Base-by-base conservation (phyloP, 1,140 invertebrate species). In the Cyrtorhinus lividipennis region DNA sequence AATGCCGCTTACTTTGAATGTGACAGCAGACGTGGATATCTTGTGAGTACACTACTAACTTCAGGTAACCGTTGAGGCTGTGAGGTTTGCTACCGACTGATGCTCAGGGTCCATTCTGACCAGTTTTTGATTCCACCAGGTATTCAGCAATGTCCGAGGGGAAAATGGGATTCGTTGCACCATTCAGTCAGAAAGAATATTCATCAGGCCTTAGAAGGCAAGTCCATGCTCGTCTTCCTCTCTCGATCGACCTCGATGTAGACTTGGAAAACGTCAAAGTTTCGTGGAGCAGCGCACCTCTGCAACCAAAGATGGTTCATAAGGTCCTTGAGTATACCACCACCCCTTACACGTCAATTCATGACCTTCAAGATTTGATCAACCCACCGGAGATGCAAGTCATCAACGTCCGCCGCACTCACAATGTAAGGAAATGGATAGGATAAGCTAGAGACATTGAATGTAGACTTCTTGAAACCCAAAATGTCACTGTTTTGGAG, bases 111-210 rank as follows among this genome's bases (percentile, higher is more conserved):
- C 24, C 57, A 59, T 20, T 24, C 10, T 56, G 8, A 56, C 53
- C 10, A 56, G 5, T 10, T 23, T 18, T 56, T 56, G 22, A n/a
- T 23, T n/a, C 22, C 18, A 18, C 22, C 53, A 67, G 66, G 22
- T 73, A 73, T 61, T 73, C 77, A 10, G 69, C 69, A 46, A 80
- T 80, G 62, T 64, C 74, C 18, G 77, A 80, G 64, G 78, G 77
- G 26, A 78, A 75, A 68, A 69, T 83, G 66, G 79, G 82, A 38
- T 85, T 85, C 70, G 68, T 83, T 2, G 75, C 81, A 59, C 82
- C 83, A 1, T 79, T 83, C 69, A 74, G 78, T 18, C 73, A 78
- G 57, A 74, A 80, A 53, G 72, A 77, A 3, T 81, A 82, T 62
- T 69, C 76, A 24, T 75, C 78, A n/a, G 83, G 83, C 64, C 69